A percentile compares a stretch with the other conserved stretches of the same genome.
These are phyloP conservation scores for Leptura quadrifasciata DNA, from an alignment of 2,888 invertebrate genomes.

Conservation along the genomic window DNA sequence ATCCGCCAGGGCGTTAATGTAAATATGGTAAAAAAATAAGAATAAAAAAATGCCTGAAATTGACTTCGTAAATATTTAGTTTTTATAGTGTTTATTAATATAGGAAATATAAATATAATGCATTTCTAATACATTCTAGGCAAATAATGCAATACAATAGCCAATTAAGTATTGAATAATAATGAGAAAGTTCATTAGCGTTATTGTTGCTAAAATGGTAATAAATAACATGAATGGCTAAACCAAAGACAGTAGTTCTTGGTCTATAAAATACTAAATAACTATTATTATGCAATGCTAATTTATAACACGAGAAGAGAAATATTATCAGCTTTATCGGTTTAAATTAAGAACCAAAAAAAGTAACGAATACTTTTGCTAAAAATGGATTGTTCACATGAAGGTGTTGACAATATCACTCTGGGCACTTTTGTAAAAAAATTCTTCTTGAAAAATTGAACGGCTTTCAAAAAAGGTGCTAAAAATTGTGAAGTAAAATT, in stretches of 20 bases:
- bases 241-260: background rate
- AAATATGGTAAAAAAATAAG: too few relatives aligned
- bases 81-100: background rate
- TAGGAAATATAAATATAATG: slow-evolving; percentile 3
- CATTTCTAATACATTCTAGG: slow-evolving; percentile 2
- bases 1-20: too few relatives aligned
- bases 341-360: background rate
- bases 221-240: background rate
- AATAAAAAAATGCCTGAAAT: too few relatives aligned
- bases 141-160: slow-evolving; percentile 14
- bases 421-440: too few relatives aligned
- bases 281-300: background rate
- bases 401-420: too few relatives aligned
- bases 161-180: slow-evolving; percentile 13
- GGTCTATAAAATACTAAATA: background rate
- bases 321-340: too few relatives aligned
- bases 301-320: background rate
- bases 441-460: too few relatives aligned
- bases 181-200: slow-evolving; percentile 29
- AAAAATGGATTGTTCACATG: too few relatives aligned
- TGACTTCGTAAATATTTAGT: too few relatives aligned
- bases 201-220: slow-evolving; percentile 10
- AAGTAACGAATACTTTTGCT: background rate
- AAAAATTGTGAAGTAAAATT: too few relatives aligned
- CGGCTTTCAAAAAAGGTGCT: too few relatives aligned